These are phyloP conservation scores for Carassius auratus DNA, from an alignment of 2,113 vertebrate species.

Conservation along the genomic window DNA sequence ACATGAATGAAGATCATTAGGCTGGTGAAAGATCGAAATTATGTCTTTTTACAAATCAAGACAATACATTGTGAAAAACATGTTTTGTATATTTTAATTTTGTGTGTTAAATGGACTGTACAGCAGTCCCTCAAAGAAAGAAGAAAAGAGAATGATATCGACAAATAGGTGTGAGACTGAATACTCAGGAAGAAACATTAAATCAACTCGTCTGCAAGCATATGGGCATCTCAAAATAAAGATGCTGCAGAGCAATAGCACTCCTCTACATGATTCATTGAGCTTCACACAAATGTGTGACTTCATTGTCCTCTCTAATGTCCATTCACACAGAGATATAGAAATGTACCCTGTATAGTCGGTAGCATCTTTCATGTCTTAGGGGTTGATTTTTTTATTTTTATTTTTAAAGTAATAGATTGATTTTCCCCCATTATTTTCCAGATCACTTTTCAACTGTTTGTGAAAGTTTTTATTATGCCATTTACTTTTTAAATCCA, in stretches of 20 bases:
- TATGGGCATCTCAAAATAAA: background rate
- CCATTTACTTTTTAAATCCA: background rate
- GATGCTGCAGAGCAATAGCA: background rate
- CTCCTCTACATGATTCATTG: constrained; percentile 55
- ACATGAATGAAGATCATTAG: background rate
- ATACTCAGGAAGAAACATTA: background rate
- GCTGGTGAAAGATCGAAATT: background rate
- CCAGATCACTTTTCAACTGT: background rate
- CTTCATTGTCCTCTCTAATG: constrained; percentile 35
- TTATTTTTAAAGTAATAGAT: background rate
- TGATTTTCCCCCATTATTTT: background rate
- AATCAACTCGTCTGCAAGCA: background rate
- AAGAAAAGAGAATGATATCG: background rate
- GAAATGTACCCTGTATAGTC: constrained; percentile 3
- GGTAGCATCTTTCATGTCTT: background rate
- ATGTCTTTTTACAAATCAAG: background rate
- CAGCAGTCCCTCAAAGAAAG: background rate
- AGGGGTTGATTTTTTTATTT: background rate
- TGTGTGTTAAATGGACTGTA: background rate
- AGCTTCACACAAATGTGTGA: constrained; percentile 29
- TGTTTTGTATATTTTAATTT: background rate
- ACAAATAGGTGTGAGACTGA: background rate
- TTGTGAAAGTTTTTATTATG: background rate
- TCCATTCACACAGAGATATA: constrained; percentile 44
- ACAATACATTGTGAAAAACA: background rate